These are phyloP conservation scores for Microtus richardsoni DNA, from an alignment of 2,113 vertebrate species.

Conservation along the genomic window DNA sequence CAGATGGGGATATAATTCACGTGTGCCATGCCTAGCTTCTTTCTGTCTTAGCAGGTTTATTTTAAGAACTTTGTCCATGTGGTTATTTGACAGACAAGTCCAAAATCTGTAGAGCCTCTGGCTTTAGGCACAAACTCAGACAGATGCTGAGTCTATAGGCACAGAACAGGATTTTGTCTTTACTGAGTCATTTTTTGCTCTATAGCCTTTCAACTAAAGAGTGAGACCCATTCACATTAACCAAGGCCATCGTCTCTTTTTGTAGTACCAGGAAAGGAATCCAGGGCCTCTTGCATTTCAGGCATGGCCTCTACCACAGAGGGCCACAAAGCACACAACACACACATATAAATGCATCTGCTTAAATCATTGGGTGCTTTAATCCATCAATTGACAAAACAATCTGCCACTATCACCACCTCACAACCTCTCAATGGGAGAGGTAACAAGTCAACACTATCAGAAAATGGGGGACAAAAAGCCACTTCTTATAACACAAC, in stretches of 20 bases:
- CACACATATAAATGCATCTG: background rate
- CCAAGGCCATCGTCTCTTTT: background rate
- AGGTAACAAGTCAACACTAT: background rate
- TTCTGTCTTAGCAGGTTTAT: background rate
- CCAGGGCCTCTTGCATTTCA: background rate
- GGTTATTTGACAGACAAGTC: background rate
- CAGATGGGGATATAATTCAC: background rate
- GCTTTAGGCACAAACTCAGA: background rate
- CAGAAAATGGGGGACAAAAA: background rate
- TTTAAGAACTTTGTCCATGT: background rate
- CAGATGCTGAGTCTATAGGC: background rate
- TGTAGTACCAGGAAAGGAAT: background rate
- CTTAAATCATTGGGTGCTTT: background rate
- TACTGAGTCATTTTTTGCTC: background rate
- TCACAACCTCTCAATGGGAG: background rate
- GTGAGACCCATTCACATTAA: background rate
- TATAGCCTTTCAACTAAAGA: background rate
- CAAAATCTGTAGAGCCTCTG: background rate
- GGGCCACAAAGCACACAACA: background rate
- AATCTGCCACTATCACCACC: background rate
- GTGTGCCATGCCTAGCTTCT: background rate
- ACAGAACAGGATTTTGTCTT: background rate
- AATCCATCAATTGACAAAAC: background rate
- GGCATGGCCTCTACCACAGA: background rate
- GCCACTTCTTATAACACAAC: background rate